phyloP scores from a whole-genome alignment of 2,113 vertebrate genomes.

The Mirza zaza region DNA sequence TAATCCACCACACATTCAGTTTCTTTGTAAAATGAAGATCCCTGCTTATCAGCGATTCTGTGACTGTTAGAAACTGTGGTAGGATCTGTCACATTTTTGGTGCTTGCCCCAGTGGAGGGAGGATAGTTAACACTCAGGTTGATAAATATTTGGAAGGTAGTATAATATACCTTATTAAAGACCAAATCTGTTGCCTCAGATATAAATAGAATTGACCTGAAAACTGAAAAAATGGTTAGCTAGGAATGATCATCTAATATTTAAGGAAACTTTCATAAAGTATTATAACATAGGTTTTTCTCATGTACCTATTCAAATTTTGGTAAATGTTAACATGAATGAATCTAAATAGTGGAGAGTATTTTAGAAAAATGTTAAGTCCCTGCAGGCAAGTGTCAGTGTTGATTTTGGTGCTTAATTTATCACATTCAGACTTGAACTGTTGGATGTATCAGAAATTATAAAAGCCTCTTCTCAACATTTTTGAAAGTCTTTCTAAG shows the following conservation, averaged over 20 bases:
- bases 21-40: neutral
- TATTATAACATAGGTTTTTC: neutral
- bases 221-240: neutral
- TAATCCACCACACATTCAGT: neutral
- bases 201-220: neutral
- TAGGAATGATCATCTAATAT: neutral
- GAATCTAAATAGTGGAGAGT: neutral
- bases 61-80: neutral
- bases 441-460: neutral
- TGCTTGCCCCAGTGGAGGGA: neutral
- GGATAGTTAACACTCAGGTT: neutral
- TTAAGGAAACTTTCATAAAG: neutral
- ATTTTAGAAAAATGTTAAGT: conserved; percentile 13
- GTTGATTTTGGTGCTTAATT: conserved; percentile 49
- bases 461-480: conserved; percentile 7
- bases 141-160: conserved; percentile 6
- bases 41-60: neutral
- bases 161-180: neutral
- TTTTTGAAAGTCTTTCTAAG: conserved; percentile 30
- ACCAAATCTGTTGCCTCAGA: neutral
- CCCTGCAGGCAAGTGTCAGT: neutral
- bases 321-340: neutral
- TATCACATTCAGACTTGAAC: neutral
- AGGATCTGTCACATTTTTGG: neutral
- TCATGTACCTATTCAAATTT: neutral